Percentiles rank a stretch among this genome's conserved stretches.
phyloP scores from a whole-genome alignment of 2,888 invertebrate genomes.

The Rotaria magnacalcarata region DNA sequence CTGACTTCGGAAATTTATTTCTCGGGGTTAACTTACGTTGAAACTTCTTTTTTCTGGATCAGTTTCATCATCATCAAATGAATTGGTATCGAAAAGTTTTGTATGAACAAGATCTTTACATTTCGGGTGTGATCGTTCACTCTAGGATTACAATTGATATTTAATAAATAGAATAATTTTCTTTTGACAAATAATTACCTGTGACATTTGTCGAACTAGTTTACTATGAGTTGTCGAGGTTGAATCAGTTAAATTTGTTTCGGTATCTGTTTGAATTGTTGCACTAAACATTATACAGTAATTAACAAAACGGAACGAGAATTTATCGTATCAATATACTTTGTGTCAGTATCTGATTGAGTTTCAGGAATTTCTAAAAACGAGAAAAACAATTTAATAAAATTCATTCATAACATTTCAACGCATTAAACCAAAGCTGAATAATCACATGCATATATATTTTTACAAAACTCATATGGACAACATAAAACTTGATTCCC shows the following conservation, averaged over 20 bases:
- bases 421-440: neutral
- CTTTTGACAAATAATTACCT: neutral
- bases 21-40: neutral
- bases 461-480: neutral
- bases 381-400: neutral
- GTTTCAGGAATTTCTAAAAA: constrained; percentile 15
- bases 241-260: neutral
- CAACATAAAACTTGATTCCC: neutral
- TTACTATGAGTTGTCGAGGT: neutral
- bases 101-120: neutral
- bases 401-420: neutral
- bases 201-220: neutral
- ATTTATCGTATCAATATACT: neutral
- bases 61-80: constrained; percentile 30
- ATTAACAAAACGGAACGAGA: neutral
- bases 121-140: neutral
- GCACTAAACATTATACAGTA: neutral
- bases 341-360: constrained; percentile 27
- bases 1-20: neutral
- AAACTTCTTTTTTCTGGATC: constrained; percentile 24
- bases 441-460: neutral
- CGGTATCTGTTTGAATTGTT: constrained; percentile 9
- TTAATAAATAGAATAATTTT: too few relatives aligned
- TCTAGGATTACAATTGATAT: neutral
- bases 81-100: constrained; percentile 16